Evolutionary conservation across 2,888 invertebrate genomes (phyloP).

Genomic region (Sinotaia quadrata): DNA sequence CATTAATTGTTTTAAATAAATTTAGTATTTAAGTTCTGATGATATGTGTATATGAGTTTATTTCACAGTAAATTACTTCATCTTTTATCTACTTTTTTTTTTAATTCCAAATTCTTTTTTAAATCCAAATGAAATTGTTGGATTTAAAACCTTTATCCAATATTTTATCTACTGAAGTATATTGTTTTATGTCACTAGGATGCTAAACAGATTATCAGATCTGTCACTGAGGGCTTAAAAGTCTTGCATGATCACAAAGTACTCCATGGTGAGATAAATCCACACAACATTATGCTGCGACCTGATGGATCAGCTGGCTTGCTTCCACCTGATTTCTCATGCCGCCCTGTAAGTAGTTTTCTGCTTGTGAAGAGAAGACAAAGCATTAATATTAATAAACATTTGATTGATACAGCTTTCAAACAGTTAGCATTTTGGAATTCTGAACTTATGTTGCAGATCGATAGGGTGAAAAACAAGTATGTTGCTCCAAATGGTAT

Average conservation of each 20-base stretch:
- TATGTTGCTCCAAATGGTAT: constrained; percentile 53
- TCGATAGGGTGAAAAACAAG: constrained; percentile 48
- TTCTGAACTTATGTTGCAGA: constrained; percentile 40
- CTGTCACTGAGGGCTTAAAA: constrained; percentile 41
- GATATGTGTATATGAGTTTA: too few relatives aligned
- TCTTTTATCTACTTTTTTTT: neutral
- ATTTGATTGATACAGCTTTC: too few relatives aligned
- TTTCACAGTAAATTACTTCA: neutral
- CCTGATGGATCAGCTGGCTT: constrained; percentile 46
- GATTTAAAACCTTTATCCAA: too few relatives aligned
- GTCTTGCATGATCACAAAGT: constrained; percentile 51
- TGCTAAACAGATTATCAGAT: constrained; percentile 39
- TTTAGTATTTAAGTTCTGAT: too few relatives aligned
- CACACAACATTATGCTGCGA: constrained; percentile 47
- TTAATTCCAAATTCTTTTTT: neutral
- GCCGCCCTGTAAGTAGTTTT: constrained; percentile 1
- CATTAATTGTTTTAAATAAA: too few relatives aligned
- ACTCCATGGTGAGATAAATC: constrained; percentile 57
- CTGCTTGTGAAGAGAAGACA: neutral
- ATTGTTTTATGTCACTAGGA: constrained; percentile 32
- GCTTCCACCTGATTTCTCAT: constrained; percentile 45
- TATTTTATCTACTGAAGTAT: too few relatives aligned
- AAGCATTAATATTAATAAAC: neutral
- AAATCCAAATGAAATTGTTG: too few relatives aligned
- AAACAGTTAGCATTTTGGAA: too few relatives aligned